A percentile compares a stretch with the other conserved stretches of the same genome.
Evolutionary conservation across 2,797 vertebrate species (phyloP).

Genomic region (Crocodylus rhombifer): DNA sequence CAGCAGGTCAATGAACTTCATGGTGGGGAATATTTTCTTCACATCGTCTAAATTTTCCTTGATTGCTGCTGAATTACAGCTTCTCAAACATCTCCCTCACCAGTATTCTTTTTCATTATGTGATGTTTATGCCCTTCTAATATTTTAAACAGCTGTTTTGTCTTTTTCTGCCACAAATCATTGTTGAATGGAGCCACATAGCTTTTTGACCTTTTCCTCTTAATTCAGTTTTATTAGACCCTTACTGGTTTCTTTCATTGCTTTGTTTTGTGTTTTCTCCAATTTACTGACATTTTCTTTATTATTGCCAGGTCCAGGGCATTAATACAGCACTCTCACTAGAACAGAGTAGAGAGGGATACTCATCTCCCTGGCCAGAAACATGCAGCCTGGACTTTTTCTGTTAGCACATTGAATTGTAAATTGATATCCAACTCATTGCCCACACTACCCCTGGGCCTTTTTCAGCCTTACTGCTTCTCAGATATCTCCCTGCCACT

Average conservation of each 20-base stretch:
- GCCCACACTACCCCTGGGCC: background rate
- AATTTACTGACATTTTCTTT: background rate
- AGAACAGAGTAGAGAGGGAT: background rate
- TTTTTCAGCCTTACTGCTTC: background rate
- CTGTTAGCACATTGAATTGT: background rate
- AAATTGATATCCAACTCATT: background rate
- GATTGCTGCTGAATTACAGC: background rate
- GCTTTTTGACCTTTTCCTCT: background rate
- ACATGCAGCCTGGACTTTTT: background rate
- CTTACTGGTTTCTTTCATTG: background rate
- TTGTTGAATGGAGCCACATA: background rate
- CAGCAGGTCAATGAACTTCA: background rate
- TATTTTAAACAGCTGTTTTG: background rate
- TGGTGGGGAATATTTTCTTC: background rate
- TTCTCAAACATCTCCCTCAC: background rate
- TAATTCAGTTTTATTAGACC: background rate
- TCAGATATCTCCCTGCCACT: rapidly evolving
- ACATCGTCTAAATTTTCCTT: background rate
- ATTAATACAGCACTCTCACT: background rate
- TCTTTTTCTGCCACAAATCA: background rate
- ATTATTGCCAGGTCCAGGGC: background rate
- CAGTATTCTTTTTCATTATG: background rate
- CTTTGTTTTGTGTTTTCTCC: background rate
- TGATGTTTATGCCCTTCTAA: background rate
- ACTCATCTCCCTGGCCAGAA: background rate